These are phyloP conservation scores for Macropus fuliginosus DNA, from an alignment of 2,797 vertebrate species.

Conservation along the genomic window DNA sequence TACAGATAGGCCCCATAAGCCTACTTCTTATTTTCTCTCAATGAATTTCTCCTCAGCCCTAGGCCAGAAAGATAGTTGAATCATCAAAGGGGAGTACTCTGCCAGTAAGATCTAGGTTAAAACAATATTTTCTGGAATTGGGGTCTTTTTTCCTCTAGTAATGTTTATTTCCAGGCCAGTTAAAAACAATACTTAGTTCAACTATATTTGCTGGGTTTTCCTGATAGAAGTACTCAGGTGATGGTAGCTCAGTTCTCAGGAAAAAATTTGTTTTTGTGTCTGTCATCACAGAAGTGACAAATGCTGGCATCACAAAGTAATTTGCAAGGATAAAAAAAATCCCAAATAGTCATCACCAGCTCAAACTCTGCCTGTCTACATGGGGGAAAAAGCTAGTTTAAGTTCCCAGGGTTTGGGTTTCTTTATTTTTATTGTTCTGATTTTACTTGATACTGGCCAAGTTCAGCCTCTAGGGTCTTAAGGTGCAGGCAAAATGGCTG, in stretches of 20 bases:
- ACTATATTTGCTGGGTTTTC: constrained; percentile 28
- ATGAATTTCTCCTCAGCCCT: constrained; percentile 12
- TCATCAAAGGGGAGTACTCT: neutral
- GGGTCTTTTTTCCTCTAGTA: neutral
- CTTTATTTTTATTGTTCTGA: neutral
- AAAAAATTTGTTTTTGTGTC: neutral
- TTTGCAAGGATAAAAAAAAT: constrained; percentile 38
- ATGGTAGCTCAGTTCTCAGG: neutral
- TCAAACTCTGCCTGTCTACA: constrained; percentile 3
- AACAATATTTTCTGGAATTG: constrained; percentile 7
- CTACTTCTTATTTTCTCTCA: neutral
- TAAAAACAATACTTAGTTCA: constrained; percentile 44
- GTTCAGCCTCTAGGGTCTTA: constrained; percentile 8
- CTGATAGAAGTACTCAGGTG: constrained; percentile 42
- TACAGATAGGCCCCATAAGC: neutral
- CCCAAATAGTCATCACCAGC: constrained; percentile 20
- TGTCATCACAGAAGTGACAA: constrained; percentile 26
- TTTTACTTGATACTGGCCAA: neutral
- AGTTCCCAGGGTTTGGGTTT: neutral
- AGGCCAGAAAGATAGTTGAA: constrained; percentile 11
- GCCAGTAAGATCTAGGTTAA: constrained; percentile 35
- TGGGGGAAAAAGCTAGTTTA: neutral
- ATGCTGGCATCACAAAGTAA: constrained; percentile 7
- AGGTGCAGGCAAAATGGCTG: constrained; percentile 16
- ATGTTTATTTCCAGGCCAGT: constrained; percentile 30